A percentile compares a stretch with the other conserved stretches of the same genome.
Conservation (phyloP, 2,888 invertebrate species). For the Sthenelais limicola region DNA sequence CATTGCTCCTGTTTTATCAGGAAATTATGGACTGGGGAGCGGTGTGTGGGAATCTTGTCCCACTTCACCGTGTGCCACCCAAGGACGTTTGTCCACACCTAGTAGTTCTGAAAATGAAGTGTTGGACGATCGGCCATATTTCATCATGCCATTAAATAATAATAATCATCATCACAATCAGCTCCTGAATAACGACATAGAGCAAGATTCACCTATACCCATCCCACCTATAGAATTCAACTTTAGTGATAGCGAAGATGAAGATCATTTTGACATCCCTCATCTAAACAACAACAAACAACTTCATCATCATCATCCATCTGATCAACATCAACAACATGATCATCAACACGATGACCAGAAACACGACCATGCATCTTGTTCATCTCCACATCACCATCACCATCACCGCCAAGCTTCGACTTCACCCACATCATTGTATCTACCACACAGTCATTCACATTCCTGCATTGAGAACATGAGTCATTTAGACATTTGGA, state of each 20-base stretch:
- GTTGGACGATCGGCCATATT: constrained; percentile 30
- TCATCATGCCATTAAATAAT: constrained; percentile 21
- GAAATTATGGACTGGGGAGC: constrained; percentile 20
- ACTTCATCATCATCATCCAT: constrained; percentile 2
- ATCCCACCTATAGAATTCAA: constrained; percentile 25
- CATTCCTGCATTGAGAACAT: constrained; percentile 21
- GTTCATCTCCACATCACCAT: too few relatives aligned
- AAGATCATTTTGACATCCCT: constrained; percentile 4
- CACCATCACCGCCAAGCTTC: neutral
- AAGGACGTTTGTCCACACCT: constrained; percentile 35
- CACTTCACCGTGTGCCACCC: neutral
- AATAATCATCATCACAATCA: neutral
- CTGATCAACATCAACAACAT: constrained; percentile 7
- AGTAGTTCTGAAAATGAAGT: constrained; percentile 43
- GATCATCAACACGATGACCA: too few relatives aligned
- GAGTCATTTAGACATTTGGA: constrained; percentile 21
- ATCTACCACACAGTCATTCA: constrained; percentile 13
- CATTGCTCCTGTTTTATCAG: too few relatives aligned
- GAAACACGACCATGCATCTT: too few relatives aligned
- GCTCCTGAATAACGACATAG: neutral
- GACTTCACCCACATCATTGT: neutral
- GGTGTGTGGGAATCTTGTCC: constrained; percentile 21
- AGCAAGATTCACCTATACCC: constrained; percentile 3
- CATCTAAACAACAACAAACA: constrained; percentile 4
- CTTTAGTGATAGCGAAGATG: constrained; percentile 35